A percentile compares a stretch with the other conserved stretches of the same genome.
These are phyloP conservation scores for Baronia brevicornis DNA, from an alignment of 2,888 invertebrate species.

Conservation along the genomic window DNA sequence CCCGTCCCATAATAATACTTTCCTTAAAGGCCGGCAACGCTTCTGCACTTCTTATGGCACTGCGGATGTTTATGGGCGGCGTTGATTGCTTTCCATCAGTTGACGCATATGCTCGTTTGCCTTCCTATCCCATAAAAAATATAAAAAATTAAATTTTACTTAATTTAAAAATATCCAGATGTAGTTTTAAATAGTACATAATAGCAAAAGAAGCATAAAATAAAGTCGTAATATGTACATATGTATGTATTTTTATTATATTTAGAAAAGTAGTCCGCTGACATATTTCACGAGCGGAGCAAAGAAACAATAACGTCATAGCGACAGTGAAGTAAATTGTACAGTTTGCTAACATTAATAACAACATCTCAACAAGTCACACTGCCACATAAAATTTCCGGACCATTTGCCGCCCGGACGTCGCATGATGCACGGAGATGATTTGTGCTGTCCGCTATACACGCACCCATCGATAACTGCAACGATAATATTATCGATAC, in stretches of 20 bases:
- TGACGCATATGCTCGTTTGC: too few relatives aligned
- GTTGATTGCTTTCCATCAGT: too few relatives aligned
- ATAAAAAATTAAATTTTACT: too few relatives aligned
- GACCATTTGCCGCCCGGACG: constrained; percentile 37
- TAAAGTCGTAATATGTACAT: constrained; percentile 2
- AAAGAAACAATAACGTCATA: constrained; percentile 17
- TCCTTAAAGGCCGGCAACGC: too few relatives aligned
- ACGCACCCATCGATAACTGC: not conserved
- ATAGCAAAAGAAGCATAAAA: not conserved
- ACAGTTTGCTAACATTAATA: constrained; percentile 20
- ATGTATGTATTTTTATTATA: too few relatives aligned
- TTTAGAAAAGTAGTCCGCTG: too few relatives aligned
- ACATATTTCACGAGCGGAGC: constrained; percentile 7
- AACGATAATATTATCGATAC: constrained; percentile 1
- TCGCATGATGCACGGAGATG: constrained; percentile 30
- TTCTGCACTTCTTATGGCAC: too few relatives aligned
- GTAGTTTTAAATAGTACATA: too few relatives aligned
- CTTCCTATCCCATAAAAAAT: too few relatives aligned
- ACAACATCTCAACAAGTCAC: constrained; percentile 25
- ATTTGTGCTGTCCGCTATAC: constrained; percentile 27
- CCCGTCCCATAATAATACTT: too few relatives aligned
- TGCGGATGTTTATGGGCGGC: too few relatives aligned
- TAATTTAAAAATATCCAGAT: too few relatives aligned
- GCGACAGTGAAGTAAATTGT: constrained; percentile 17
- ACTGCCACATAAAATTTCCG: constrained; percentile 25